phyloP scores from a whole-genome alignment of 2,888 invertebrate species.

The Dromius quadrimaculatus region DNA sequence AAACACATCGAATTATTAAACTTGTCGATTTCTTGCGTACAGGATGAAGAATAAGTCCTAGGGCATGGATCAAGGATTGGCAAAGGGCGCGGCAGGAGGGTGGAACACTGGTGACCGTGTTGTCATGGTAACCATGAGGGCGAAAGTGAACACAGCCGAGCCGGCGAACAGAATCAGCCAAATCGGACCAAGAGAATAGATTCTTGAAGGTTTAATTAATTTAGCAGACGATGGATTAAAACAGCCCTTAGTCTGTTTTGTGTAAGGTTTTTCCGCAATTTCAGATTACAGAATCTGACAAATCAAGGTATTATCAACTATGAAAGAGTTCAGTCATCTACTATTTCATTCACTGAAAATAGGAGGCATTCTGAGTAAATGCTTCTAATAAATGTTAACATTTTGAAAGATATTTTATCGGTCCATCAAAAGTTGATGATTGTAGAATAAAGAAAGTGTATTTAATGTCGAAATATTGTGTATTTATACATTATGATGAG shows the following conservation, averaged over 20 bases:
- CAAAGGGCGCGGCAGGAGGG: not conserved
- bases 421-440: too few species aligned
- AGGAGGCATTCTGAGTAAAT: too few species aligned
- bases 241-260: not conserved
- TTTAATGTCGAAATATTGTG: too few species aligned
- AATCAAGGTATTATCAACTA: too few species aligned
- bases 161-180: not conserved
- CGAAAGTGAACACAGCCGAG: constrained; percentile 32
- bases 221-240: not conserved
- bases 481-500: too few species aligned
- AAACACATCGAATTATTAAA: constrained; percentile 48
- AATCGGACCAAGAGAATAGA: not conserved
- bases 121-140: constrained; percentile 45
- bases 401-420: too few species aligned
- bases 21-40: constrained; percentile 47
- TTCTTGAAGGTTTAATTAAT: not conserved
- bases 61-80: not conserved
- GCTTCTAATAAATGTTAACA: too few species aligned
- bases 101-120: constrained; percentile 36
- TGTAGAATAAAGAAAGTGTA: too few species aligned
- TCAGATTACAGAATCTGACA: too few species aligned
- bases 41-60: not conserved
- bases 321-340: too few species aligned
- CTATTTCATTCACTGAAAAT: too few species aligned
- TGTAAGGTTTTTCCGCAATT: too few species aligned